phyloP scores from a whole-genome alignment of 2,113 vertebrate species.

The Phyllostomus discolor region DNA sequence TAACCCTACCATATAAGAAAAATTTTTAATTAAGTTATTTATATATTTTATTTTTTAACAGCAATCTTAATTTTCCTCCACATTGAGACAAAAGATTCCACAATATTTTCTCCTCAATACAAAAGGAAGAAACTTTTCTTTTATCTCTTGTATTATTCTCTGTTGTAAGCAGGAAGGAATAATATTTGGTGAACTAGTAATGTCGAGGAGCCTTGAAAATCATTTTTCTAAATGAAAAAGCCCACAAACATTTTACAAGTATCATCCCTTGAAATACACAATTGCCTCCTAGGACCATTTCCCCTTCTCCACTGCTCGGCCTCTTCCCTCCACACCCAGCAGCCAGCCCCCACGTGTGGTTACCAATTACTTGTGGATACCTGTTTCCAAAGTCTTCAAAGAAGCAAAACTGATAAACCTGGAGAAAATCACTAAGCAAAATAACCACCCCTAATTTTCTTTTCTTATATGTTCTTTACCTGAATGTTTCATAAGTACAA shows the following conservation, averaged over 20 bases:
- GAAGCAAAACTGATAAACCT: not conserved
- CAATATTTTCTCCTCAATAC: not conserved
- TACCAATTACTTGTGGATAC: not conserved
- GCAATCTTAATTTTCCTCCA: not conserved
- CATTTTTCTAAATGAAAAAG: not conserved
- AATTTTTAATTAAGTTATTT: not conserved
- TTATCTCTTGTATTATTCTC: not conserved
- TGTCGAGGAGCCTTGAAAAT: slow-evolving; percentile 2
- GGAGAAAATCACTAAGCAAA: not conserved
- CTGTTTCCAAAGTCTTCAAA: not conserved
- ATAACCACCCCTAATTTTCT: not conserved
- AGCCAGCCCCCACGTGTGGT: not conserved
- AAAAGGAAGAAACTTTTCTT: not conserved
- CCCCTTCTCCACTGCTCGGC: not conserved
- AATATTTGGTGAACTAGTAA: not conserved
- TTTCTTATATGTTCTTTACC: not conserved
- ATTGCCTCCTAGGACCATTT: not conserved
- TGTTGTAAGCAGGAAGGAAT: not conserved
- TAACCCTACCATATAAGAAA: not conserved
- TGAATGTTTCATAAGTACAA: not conserved
- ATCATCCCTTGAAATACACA: not conserved
- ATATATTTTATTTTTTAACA: not conserved
- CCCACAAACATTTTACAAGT: not conserved
- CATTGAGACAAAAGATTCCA: not conserved
- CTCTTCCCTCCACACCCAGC: not conserved